Conservation (phyloP, 1,140 invertebrate species). For the Lamellibrachia luymesi region DNA sequence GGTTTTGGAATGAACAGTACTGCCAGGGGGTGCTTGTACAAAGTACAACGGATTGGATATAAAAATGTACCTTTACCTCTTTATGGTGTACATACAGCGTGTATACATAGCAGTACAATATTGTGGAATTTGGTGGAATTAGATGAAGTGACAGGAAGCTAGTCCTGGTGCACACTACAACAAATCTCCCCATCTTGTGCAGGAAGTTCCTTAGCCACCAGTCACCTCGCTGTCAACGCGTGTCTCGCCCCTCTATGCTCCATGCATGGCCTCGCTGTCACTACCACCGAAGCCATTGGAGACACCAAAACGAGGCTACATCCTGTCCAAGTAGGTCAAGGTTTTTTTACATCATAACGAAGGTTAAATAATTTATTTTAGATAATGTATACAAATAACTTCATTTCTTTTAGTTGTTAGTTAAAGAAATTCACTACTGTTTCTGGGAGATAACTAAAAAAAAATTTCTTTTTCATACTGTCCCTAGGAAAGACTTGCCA, state of each 20-base stretch:
- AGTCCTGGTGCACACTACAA: not conserved
- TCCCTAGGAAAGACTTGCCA: slow-evolving; percentile 47
- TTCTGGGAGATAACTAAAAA: not conserved
- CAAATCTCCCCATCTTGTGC: not conserved
- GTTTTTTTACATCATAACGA: not conserved
- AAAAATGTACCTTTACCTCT: no score
- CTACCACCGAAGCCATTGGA: slow-evolving; percentile 73
- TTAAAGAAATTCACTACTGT: not conserved
- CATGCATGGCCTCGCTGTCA: slow-evolving; percentile 74
- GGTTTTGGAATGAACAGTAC: no score
- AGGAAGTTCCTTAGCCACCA: slow-evolving; percentile 45
- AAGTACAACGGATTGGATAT: no score
- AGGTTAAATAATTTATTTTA: no score
- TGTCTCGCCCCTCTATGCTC: slow-evolving; percentile 71
- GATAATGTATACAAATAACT: not conserved
- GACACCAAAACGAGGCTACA: slow-evolving; percentile 40
- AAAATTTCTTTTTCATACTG: not conserved
- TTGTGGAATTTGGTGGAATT: not conserved
- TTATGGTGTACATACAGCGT: no score
- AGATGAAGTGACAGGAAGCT: no score
- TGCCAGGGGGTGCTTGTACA: no score
- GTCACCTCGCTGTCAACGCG: slow-evolving; percentile 81
- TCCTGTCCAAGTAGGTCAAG: slow-evolving; percentile 43
- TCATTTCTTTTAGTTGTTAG: not conserved
- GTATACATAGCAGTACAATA: no score